Evolutionary conservation across 2,797 vertebrate genomes (phyloP), one percentile per base, ranked within the genome.

Genomic region (Hafferia zeledoni): DNA sequence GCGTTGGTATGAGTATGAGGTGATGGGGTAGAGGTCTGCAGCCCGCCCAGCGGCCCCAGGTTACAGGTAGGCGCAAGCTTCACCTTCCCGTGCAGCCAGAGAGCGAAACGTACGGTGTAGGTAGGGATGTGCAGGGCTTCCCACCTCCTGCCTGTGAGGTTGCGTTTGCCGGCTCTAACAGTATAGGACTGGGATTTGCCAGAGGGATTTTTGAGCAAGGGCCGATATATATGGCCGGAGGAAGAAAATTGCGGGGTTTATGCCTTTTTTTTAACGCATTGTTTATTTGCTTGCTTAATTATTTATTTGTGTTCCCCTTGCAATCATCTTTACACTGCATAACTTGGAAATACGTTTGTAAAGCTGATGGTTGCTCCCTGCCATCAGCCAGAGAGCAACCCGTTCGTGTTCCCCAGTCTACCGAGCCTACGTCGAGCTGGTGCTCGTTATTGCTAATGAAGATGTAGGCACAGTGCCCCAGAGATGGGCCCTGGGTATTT

Each of bases 291-390:
- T 76, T 10, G 17, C 43, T 57, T 70, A 33, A 41, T 81, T 64
- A 33, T 82, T 88, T 80, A 49, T 69, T 63, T 80, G 60, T 6
- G 3, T 57, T 90, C 20, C 13, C 16, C 17, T 80, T 17, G 49
- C 33, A 67, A 69, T 91, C 84, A 3, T 91, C 47, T 92, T 94
- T 79, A 63, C 83, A 79, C 86, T 23, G 68, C 83, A 39, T 78
- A 96, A 94, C 88, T 89, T 94, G 93, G 82, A 95, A 96, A 93
- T 89, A 70, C 3, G 75, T 53, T 93, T 91, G 74, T 80, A 23
- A 50, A 39, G 55, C 44, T 71, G 76, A 4, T 50, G 91, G 27
- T 78, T 7, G 5, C 28, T 56, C 30, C 31, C 37, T 74, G 69
- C 68, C 56, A 7, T 53, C 41, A 83, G 64, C 53, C 28, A 7